phyloP scores from a whole-genome alignment of 2,113 vertebrate genomes.

The Python bivittatus region DNA sequence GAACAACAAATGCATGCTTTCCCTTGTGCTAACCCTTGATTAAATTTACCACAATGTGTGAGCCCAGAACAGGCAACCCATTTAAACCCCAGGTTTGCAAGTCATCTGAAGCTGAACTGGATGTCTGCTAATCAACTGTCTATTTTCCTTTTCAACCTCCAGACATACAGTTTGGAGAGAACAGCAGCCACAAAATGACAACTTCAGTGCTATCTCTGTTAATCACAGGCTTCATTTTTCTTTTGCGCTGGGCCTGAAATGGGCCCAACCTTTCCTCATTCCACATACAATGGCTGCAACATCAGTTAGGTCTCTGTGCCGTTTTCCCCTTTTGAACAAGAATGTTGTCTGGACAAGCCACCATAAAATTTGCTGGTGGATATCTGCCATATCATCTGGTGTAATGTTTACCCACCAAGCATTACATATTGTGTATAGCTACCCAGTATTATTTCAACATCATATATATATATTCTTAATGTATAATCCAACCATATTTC shows the following conservation, averaged over 20 bases:
- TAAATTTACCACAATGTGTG: background rate
- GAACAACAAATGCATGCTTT: background rate
- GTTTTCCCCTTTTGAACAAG: background rate
- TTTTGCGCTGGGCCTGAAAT: background rate
- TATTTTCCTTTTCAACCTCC: background rate
- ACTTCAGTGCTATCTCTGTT: background rate
- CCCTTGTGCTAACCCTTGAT: background rate
- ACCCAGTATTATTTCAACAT: background rate
- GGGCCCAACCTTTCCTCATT: background rate
- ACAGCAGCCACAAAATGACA: background rate
- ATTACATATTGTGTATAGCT: background rate
- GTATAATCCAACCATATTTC: background rate
- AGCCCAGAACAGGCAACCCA: background rate
- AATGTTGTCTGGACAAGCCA: background rate
- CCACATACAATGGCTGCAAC: background rate
- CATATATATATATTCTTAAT: background rate
- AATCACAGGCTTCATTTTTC: background rate
- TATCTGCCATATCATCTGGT: background rate
- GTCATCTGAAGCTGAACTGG: background rate
- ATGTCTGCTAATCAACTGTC: background rate
- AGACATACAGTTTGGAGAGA: background rate
- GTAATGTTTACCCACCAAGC: background rate
- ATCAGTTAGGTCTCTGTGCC: background rate
- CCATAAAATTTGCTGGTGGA: background rate
- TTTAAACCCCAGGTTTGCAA: background rate